Evolutionary conservation across 2,113 vertebrate species (phyloP).

Genomic region (Tragelaphus imberbis): DNA sequence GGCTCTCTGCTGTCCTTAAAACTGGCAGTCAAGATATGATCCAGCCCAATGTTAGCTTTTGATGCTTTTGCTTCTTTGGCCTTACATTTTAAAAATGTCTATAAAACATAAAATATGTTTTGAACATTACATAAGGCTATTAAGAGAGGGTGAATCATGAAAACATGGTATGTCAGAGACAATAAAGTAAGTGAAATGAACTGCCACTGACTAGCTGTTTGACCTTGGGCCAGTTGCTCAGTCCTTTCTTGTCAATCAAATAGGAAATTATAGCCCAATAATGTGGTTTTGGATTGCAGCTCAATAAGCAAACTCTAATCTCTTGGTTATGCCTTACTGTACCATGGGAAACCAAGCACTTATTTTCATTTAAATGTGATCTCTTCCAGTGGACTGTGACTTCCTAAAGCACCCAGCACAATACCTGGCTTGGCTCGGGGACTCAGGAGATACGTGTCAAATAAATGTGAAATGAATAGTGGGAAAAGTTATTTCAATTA

Average conservation of each 20-base stretch:
- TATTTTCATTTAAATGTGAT: slow-evolving; percentile 69
- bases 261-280: slow-evolving; percentile 70
- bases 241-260: slow-evolving; percentile 74
- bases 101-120: slow-evolving; percentile 65
- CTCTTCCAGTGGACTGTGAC: slow-evolving; percentile 65
- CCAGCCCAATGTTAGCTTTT: slow-evolving; percentile 37
- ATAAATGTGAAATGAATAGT: slow-evolving; percentile 50
- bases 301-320: slow-evolving; percentile 68
- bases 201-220: slow-evolving; percentile 60
- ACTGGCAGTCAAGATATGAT: slow-evolving; percentile 51
- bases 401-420: slow-evolving; percentile 46
- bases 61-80: slow-evolving; percentile 54
- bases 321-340: slow-evolving; percentile 61
- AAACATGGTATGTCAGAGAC: slow-evolving; percentile 67
- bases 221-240: slow-evolving; percentile 70
- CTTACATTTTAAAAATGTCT: slow-evolving; percentile 64
- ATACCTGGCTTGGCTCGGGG: slow-evolving; percentile 42
- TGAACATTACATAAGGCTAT: slow-evolving; percentile 66
- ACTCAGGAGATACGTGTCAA: slow-evolving; percentile 29
- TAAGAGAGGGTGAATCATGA: slow-evolving; percentile 54
- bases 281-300: slow-evolving; percentile 69
- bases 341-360: slow-evolving; percentile 64
- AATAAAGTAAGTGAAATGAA: slow-evolving; percentile 69
- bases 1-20: slow-evolving; percentile 28
- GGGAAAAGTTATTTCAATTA: slow-evolving; percentile 36